phyloP scores from a whole-genome alignment of 2,113 vertebrate species.

The Psilopsiagon aymara region DNA sequence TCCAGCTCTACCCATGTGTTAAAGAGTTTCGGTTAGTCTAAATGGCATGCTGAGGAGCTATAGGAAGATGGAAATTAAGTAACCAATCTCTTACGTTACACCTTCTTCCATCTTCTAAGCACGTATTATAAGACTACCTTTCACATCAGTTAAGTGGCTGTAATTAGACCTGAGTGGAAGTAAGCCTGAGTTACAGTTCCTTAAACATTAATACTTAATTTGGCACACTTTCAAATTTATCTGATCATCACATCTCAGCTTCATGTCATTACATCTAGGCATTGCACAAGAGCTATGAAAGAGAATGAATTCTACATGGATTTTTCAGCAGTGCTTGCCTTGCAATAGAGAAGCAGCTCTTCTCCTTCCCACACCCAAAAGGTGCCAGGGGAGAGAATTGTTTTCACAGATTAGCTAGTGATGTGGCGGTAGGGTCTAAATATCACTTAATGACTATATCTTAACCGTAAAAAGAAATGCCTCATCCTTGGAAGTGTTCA shows the following conservation, averaged over 20 bases:
- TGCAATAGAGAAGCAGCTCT: background rate
- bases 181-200: background rate
- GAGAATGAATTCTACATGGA: background rate
- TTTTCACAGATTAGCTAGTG: background rate
- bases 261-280: background rate
- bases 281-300: background rate
- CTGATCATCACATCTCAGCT: background rate
- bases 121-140: background rate
- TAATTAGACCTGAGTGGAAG: slow-evolving; percentile 36
- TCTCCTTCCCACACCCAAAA: background rate
- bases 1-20: background rate
- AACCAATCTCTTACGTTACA: background rate
- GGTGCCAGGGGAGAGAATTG: background rate
- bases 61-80: background rate
- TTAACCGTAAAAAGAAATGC: background rate
- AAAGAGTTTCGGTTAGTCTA: background rate
- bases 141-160: background rate
- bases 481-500: background rate
- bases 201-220: background rate
- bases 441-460: background rate
- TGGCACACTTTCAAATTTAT: slow-evolving; percentile 13
- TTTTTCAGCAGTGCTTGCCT: background rate
- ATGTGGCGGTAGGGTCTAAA: background rate
- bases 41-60: background rate
- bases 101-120: background rate